phyloP scores from a whole-genome alignment of 1,140 invertebrate genomes.

The Zaprionus ghesquierei region DNA sequence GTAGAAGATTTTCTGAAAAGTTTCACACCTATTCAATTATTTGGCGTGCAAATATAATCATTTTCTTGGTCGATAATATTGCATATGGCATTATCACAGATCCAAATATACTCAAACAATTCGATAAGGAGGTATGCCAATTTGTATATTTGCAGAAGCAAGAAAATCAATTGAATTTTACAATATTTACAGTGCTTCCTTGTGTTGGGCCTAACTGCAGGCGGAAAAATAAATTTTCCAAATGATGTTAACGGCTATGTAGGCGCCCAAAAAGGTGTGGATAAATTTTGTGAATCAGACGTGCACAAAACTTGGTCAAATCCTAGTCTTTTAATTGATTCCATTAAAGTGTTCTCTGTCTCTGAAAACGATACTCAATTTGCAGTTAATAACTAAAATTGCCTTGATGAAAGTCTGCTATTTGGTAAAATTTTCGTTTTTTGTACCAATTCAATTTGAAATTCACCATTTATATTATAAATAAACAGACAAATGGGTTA shows the following conservation, averaged over 20 bases:
- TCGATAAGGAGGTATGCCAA: constrained; percentile 12
- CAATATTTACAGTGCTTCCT: constrained; percentile 78
- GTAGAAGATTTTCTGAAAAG: constrained; percentile 83
- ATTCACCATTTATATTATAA: neutral
- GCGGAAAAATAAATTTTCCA: constrained; percentile 43
- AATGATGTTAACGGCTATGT: constrained; percentile 36
- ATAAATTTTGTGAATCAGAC: neutral
- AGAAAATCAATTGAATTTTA: neutral
- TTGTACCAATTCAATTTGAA: neutral
- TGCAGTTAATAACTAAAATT: neutral
- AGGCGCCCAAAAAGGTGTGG: neutral
- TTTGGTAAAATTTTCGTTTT: neutral
- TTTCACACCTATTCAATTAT: constrained; percentile 86
- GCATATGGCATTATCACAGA: constrained; percentile 38
- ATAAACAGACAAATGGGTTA: neutral
- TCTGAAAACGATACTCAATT: neutral
- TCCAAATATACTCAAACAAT: neutral
- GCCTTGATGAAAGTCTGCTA: neutral
- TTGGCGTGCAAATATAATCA: constrained; percentile 85
- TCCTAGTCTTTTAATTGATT: constrained; percentile 27
- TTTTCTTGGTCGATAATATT: constrained; percentile 84
- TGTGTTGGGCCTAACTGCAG: constrained; percentile 45
- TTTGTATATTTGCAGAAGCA: neutral
- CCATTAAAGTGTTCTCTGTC: constrained; percentile 27
- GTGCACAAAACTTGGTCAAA: too few relatives aligned